Evolutionary conservation across 2,797 vertebrate genomes (phyloP).

Genomic region (Gastrophryne carolinensis): DNA sequence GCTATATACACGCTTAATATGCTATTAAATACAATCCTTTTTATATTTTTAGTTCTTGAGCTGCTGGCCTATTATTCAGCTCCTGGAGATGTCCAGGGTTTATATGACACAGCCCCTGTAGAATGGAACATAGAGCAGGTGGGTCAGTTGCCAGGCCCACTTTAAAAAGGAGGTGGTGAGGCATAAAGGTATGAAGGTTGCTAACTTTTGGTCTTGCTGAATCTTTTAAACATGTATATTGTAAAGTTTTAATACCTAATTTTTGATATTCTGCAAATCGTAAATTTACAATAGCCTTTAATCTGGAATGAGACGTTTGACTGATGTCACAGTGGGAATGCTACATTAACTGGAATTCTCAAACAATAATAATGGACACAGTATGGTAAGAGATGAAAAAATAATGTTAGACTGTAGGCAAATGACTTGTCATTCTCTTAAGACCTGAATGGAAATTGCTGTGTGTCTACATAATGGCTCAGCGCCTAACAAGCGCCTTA

Average conservation of each 20-base stretch:
- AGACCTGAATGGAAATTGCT: slow-evolving; percentile 26
- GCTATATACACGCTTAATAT: no score
- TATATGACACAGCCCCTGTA: no score
- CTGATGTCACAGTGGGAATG: background rate
- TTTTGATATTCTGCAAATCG: background rate
- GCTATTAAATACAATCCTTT: no score
- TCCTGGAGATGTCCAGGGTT: no score
- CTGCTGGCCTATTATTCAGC: no score
- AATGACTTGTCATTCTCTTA: slow-evolving; percentile 37
- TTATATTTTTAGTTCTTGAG: no score
- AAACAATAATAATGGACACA: slow-evolving; percentile 36
- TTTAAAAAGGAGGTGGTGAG: no score
- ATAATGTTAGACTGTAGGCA: slow-evolving; percentile 27
- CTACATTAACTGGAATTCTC: background rate
- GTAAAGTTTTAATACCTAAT: background rate
- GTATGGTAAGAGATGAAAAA: slow-evolving; percentile 20
- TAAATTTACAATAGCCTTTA: background rate
- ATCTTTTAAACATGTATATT: background rate
- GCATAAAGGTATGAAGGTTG: no score
- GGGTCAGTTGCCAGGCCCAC: no score
- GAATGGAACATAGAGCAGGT: no score
- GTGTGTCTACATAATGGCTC: slow-evolving; percentile 12
- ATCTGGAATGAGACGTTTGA: background rate
- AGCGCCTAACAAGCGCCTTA: slow-evolving; percentile 19
- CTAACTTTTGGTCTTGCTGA: background rate